Evolutionary conservation across 2,888 invertebrate species (phyloP), one percentile per base, ranked within the genome.

Genomic region (Deladenus siricidicola): DNA sequence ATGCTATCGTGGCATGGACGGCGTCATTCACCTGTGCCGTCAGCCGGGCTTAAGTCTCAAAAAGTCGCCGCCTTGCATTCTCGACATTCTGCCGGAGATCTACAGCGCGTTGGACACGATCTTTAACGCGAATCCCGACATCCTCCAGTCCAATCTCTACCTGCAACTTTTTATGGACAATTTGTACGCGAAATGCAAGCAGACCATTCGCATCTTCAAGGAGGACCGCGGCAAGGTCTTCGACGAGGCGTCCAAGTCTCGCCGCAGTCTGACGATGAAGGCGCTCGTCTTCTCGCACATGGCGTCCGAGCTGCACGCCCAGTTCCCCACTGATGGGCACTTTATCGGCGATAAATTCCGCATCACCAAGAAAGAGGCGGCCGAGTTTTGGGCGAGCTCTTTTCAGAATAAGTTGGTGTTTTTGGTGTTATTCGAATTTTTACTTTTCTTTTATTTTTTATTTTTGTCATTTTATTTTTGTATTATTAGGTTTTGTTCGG

Each of bases 251-350:
- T 89, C 89, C 0, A 89, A 90, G 77, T 93, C 91, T 79, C 85
- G 98, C 68, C 85, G 96, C 72, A 93, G 93, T 82, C 83, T 99
- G 78, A 98, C 93, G 54, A 98, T 96, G 84, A 86, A 96, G 48
- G 94, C 94, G 82, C 85, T 98, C 78, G 94, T 96, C 71, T 98
- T 98, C 83, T 94, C 93, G 80, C 98, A 98, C 84, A 98, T 99
- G 94, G 85, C 98, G 72, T 92, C 93, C 80, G 98, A 99, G 83
- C 83, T 99, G 68, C 96, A 96, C 83, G 94, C 98, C 43, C 88
- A 96, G 78, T 98, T 96, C 81, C 96, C 96, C 0, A 48, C 94
- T 0, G 89, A 88, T 80, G 94, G 94, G 54, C 85, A 88, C 17
- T 98, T 93, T 82, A 89, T 90, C 61, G 94, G 94, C 53, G 93